Base-by-base conservation (phyloP, 2,113 vertebrate species). In the Zapornia atra region DNA sequence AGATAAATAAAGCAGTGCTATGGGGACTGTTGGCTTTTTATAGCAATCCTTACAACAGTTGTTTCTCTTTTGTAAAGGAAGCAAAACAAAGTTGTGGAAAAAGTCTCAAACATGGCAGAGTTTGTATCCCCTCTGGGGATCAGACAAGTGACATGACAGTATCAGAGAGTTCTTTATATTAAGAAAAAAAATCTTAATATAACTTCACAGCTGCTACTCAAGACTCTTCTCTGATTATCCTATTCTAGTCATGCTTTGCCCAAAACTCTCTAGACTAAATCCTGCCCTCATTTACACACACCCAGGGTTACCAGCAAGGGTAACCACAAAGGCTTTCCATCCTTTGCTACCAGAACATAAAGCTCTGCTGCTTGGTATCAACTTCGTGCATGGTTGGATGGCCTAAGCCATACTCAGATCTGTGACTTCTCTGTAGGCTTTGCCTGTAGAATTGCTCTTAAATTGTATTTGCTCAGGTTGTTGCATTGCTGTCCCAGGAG, bases 41-140 rank as follows among this genome's bases (percentile, higher is more conserved):
- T 95, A 96, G 89, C 65, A 88, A 42, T 76, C 73, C 65, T 84
- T 86, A 94, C 65, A 95, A 96, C 77, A 76, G 89, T 92, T 87
- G 42, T 84, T 96, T 96, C 73, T 95, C 84, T 46, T 89, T 91
- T 75, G 77, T 76, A 59, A 88, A 92, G 53, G 61, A 96, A 95
- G 44, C 64, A 96, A 95, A 97, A 94, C 79, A 80, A 92, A 94
- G 75, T 86, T 0, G 38, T 79, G 75, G 84, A 96, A 93, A 96
- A 94, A 57, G 38, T 68, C 90, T 93, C 79, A 92, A 68, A 68
- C 60, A 40, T 2, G 63, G 66, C 46, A 36, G 73, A 95, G 81
- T 85, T 82, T 85, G 53, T 80, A 88, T 82, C 40, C 78, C 94
- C 84, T 24, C n/a, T 0, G 10, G 90, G 57, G 59, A 84, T 87